Evolutionary conservation across 2,113 vertebrate genomes (phyloP), one percentile per base, ranked within the genome.

Genomic region (Perognathus longimembris): DNA sequence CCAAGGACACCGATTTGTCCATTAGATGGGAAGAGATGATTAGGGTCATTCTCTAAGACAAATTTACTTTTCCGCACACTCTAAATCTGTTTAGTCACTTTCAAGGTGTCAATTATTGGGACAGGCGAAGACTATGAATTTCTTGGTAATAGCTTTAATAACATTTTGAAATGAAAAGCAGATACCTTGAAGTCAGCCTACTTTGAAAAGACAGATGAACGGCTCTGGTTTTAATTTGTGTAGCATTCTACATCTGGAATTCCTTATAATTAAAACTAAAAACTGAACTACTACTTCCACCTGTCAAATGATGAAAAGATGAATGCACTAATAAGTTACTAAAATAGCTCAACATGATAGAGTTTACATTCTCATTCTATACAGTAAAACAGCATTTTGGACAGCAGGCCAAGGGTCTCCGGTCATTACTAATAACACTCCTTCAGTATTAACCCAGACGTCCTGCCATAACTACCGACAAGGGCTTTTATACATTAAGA

Each of bases 261-360:
- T 98, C 98, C 98, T 99, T 99, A 99, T 99, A 99, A 99, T 99
- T 99, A 99, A 99, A 99, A 99, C 98, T 99, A 99, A 99, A 99
- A 99, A 99, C 98, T 98, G 98, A 98, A 98, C 98, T 99, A 99
- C 98, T 99, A 99, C 98, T 99, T 99, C 99, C 99, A 99, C 99
- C 99, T 99, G 99, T 99, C 99, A 99, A 99, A 99, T 97, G 98
- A 98, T 99, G 98, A 99, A 99, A 99, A 99, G 99, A 99, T 98
- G 98, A 99, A 99, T 98, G 98, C 98, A 98, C 98, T 99, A 99
- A 99, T 99, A 99, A 99, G 98, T 98, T 99, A 98, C 98, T 99
- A 98, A 54, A 98, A 98, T 97, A 98, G 98, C 97, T 97, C 97
- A 97, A 97, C 97, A 97, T 96, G 97, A 97, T 97, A 95, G 97